Evolutionary conservation across 2,797 vertebrate species (phyloP).

Genomic region (Rhinichthys osculus): DNA sequence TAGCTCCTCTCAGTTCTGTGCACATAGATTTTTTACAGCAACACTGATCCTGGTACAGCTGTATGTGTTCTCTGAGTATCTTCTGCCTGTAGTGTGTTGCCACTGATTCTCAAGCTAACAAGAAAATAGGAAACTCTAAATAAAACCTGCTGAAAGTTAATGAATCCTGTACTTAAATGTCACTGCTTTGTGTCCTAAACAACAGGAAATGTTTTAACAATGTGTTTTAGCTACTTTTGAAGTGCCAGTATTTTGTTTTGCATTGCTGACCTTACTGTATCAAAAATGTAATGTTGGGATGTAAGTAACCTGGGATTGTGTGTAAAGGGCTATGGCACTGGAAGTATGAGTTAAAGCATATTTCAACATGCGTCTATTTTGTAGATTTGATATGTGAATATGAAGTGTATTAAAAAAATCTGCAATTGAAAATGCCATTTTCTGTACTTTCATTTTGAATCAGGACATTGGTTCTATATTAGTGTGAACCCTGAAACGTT

Average conservation of each 20-base stretch:
- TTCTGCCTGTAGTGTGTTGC: not conserved
- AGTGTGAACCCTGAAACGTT: not conserved
- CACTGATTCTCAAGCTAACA: conserved; percentile 17
- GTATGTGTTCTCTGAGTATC: not conserved
- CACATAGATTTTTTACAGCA: conserved; percentile 32
- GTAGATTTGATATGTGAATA: conserved; percentile 84
- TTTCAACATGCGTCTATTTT: conserved; percentile 83
- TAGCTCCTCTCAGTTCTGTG: conserved; percentile 39
- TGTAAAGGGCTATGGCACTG: conserved; percentile 74
- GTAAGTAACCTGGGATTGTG: conserved; percentile 67
- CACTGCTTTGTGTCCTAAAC: conserved; percentile 67
- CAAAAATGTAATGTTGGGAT: conserved; percentile 67
- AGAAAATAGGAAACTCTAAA: not conserved
- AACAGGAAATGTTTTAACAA: conserved; percentile 71
- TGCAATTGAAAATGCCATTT: conserved; percentile 64
- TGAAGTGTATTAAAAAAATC: conserved; percentile 79
- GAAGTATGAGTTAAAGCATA: conserved; percentile 68
- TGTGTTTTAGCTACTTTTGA: conserved; percentile 64
- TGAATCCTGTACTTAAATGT: conserved; percentile 62
- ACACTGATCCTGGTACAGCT: conserved; percentile 28
- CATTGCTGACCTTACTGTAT: conserved; percentile 64
- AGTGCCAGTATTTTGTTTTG: conserved; percentile 63
- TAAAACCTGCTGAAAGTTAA: not conserved
- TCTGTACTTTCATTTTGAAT: conserved; percentile 6
- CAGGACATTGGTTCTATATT: not conserved